Conservation (phyloP, 2,113 vertebrate species). For the Myrmecobius fasciatus region DNA sequence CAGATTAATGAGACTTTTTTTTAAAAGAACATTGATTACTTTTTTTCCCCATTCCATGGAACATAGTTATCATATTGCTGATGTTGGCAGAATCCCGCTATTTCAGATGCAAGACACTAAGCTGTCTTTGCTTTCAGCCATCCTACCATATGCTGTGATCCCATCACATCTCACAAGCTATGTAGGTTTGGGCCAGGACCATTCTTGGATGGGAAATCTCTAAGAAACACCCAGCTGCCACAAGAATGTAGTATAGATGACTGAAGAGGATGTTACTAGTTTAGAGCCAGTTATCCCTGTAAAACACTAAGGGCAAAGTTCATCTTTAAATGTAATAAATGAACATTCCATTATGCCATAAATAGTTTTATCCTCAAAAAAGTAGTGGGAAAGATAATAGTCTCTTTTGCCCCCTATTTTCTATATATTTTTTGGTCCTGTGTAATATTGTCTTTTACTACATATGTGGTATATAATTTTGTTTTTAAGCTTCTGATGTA, state of each 20-base stretch:
- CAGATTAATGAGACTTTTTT: conserved; percentile 81
- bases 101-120: conserved; percentile 83
- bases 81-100: conserved; percentile 83
- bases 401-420: conserved; percentile 45
- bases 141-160: conserved; percentile 83
- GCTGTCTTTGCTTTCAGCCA: conserved; percentile 83
- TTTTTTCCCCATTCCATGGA: conserved; percentile 77
- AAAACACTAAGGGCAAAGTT: conserved; percentile 67
- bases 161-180: conserved; percentile 82
- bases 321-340: conserved; percentile 53
- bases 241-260: conserved; percentile 78
- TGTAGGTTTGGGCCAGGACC: conserved; percentile 83
- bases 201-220: conserved; percentile 82
- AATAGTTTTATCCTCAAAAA: conserved; percentile 58
- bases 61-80: conserved; percentile 83
- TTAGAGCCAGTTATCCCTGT: conserved; percentile 67
- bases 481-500: neutral
- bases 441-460: conserved; percentile 36
- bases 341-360: conserved; percentile 31
- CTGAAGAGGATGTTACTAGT: conserved; percentile 64
- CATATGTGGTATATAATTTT: conserved; percentile 53
- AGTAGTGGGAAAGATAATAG: conserved; percentile 41
- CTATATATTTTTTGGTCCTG: neutral
- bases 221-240: conserved; percentile 82
- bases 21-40: conserved; percentile 81